Conservation (phyloP, 2,797 vertebrate species). For the Acanthornis magna region DNA sequence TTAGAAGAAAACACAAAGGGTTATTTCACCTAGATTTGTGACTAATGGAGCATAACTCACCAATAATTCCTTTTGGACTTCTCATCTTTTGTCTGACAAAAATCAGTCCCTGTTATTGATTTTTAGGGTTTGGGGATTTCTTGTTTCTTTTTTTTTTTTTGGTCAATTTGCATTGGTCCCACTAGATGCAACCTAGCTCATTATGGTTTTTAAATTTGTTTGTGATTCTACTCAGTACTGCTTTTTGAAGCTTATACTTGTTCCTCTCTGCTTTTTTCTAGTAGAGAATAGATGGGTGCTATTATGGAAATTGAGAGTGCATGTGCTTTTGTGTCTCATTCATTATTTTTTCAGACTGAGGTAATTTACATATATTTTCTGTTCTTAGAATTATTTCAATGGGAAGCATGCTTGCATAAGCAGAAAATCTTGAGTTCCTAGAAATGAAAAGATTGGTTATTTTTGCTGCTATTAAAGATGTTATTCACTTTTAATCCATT, state of each 20-base stretch:
- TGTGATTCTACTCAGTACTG: not conserved
- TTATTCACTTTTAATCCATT: not conserved
- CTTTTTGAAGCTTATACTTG: not conserved
- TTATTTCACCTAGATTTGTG: slow-evolving; percentile 34
- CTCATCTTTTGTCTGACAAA: slow-evolving; percentile 22
- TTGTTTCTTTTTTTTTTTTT: not conserved
- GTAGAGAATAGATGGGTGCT: not conserved
- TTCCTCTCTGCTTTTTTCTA: not conserved
- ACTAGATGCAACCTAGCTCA: not conserved
- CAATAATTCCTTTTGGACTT: slow-evolving; percentile 26
- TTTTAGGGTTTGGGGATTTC: slow-evolving; percentile 4
- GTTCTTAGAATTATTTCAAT: not conserved
- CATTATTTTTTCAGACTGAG: not conserved
- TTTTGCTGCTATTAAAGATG: not conserved
- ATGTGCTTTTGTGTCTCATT: not conserved
- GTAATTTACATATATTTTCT: not conserved
- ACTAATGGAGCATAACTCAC: slow-evolving; percentile 21
- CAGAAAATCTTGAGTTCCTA: not conserved
- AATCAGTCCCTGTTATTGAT: not conserved
- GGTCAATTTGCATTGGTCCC: not conserved
- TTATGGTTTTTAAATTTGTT: not conserved
- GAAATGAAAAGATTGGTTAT: not conserved
- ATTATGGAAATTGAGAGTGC: not conserved
- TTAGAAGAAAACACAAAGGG: slow-evolving; percentile 45
- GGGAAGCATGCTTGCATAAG: not conserved